Evolutionary conservation across 2,113 vertebrate genomes (phyloP).

Genomic region (human): GRCh38 chr12:67046001-67046500

Average conservation of each 20-base stretch:
- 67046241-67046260: neutral
- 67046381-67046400: neutral
- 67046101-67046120: neutral
- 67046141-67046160: neutral
- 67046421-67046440: neutral
- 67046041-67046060: neutral
- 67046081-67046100: neutral
- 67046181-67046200: neutral
- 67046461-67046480: neutral
- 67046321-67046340: neutral
- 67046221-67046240: neutral
- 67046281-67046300: too few relatives aligned
- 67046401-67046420: neutral
- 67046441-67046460: neutral
- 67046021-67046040: neutral
- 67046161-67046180: neutral
- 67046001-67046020: neutral
- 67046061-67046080: neutral
- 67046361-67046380: neutral
- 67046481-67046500: conserved; percentile 4
- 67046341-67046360: neutral
- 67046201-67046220: neutral
- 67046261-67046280: neutral
- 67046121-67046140: neutral
- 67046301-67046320: neutral